Evolutionary conservation across 1,140 invertebrate species (phyloP).

Genomic region (Lucilia sericata): DNA sequence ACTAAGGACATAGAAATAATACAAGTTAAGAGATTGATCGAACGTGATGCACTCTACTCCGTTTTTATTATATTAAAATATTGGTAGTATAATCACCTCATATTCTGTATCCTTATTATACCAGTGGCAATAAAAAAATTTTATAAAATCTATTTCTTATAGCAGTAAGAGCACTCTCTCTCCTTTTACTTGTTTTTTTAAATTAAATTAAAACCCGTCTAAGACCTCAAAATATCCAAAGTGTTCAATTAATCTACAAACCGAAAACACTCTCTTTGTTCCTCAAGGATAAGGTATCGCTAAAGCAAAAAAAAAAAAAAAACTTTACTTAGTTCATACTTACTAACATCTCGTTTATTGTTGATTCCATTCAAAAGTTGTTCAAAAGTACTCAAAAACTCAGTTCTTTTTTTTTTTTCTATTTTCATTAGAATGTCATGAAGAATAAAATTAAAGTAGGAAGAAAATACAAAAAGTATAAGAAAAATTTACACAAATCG

Average conservation of each 20-base stretch:
- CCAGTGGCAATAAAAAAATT: no score
- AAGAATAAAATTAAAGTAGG: slow-evolving; percentile 25
- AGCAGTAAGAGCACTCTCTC: no score
- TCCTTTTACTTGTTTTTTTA: no score
- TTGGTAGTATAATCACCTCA: no score
- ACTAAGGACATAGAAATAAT: not conserved
- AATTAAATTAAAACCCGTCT: no score
- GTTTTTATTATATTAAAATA: no score
- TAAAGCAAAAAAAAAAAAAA: not conserved
- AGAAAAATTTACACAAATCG: not conserved
- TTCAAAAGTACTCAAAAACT: slow-evolving; percentile 36
- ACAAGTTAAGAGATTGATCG: no score
- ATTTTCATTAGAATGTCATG: slow-evolving; percentile 29
- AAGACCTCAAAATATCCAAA: no score
- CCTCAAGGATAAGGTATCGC: not conserved
- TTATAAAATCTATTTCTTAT: no score
- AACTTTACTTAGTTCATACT: not conserved
- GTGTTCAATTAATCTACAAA: not conserved
- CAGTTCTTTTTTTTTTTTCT: not conserved
- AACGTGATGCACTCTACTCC: no score
- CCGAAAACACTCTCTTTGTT: not conserved
- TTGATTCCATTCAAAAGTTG: slow-evolving; percentile 38
- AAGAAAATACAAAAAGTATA: slow-evolving; percentile 13
- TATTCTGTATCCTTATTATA: no score
- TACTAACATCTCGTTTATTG: slow-evolving; percentile 38